A percentile compares a stretch with the other conserved stretches of the same genome.
phyloP scores from a whole-genome alignment of 2,888 invertebrate species.

The Diaperis boleti region DNA sequence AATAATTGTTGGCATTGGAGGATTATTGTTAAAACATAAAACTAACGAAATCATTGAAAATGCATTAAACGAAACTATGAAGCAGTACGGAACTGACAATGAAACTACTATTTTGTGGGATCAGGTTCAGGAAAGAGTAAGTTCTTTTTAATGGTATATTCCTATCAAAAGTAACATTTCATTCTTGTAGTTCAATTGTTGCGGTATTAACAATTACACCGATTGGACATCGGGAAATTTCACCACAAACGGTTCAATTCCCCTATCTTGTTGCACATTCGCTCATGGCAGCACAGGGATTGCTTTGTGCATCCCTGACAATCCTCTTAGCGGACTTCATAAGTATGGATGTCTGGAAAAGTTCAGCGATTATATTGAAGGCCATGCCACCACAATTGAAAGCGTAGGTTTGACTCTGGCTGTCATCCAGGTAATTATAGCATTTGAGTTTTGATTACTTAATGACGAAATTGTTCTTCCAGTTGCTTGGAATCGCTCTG shows the following conservation, averaged over 20 bases:
- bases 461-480: constrained; percentile 59
- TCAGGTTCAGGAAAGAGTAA: constrained; percentile 84
- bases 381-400: constrained; percentile 80
- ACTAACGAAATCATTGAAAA: constrained; percentile 74
- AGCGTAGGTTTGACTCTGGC: constrained; percentile 87
- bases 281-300: constrained; percentile 67
- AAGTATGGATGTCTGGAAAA: constrained; percentile 74
- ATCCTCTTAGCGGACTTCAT: constrained; percentile 63
- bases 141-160: too few relatives aligned
- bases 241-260: constrained; percentile 66
- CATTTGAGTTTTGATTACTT: neutral
- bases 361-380: constrained; percentile 74
- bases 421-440: constrained; percentile 81
- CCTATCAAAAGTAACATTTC: too few relatives aligned
- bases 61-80: constrained; percentile 77
- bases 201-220: constrained; percentile 73
- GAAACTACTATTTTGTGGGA: constrained; percentile 81
- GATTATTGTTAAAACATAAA: constrained; percentile 78
- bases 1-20: constrained; percentile 84
- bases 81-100: constrained; percentile 67
- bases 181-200: constrained; percentile 80
- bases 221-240: constrained; percentile 73
- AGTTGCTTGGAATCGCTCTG: constrained; percentile 89
- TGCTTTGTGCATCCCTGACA: constrained; percentile 56
- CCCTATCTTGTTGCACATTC: constrained; percentile 74